Percentiles rank a stretch among this genome's conserved stretches.
These are phyloP conservation scores for Leptinotarsa undecemlineata DNA, from an alignment of 1,140 invertebrate genomes.

Conservation along the genomic window DNA sequence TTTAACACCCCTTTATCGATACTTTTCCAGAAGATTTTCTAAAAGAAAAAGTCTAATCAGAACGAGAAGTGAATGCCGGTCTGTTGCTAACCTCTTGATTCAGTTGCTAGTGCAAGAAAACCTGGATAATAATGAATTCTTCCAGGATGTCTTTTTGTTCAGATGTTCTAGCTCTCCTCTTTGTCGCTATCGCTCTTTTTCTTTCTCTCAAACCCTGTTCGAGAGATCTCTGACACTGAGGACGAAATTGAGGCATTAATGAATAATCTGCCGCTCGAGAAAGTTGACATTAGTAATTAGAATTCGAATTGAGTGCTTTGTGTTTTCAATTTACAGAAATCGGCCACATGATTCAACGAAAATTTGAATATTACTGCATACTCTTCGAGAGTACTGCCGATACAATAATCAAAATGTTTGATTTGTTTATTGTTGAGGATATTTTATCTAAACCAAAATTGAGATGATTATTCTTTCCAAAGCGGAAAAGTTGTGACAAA, in stretches of 20 bases:
- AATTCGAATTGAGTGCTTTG: not conserved
- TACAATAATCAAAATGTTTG: too few relatives aligned
- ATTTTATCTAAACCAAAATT: too few relatives aligned
- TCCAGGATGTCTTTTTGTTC: conserved; percentile 1
- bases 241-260: not conserved
- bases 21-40: too few relatives aligned
- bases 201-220: not conserved
- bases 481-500: too few relatives aligned
- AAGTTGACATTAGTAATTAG: conserved; percentile 1
- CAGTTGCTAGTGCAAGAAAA: not conserved
- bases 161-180: not conserved
- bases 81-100: conserved; percentile 2
- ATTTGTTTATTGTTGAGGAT: too few relatives aligned
- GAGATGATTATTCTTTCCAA: too few relatives aligned
- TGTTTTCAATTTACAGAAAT: not conserved
- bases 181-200: not conserved
- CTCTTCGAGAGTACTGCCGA: too few relatives aligned
- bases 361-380: too few relatives aligned
- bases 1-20: too few relatives aligned
- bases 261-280: not conserved
- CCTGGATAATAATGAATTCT: conserved; percentile 11
- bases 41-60: conserved; percentile 4
- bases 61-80: not conserved
- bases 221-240: not conserved
- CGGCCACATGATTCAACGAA: too few relatives aligned